Percentiles rank a stretch among this genome's conserved stretches.
Evolutionary conservation across 2,113 vertebrate species (phyloP).

Genomic region (Zapornia atra): DNA sequence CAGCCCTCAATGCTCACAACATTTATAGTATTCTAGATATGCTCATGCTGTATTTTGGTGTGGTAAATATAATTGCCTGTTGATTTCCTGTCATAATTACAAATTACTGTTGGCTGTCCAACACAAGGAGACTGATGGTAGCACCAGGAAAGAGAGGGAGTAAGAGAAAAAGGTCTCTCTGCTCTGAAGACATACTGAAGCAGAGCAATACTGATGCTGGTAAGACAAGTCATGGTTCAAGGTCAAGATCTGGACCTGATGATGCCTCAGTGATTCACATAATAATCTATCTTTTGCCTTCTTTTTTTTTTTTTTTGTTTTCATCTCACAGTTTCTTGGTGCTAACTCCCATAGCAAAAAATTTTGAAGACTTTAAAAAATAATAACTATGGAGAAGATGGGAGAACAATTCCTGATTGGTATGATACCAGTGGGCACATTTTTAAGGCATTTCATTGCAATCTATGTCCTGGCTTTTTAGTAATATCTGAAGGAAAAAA

Average conservation of each 20-base stretch:
- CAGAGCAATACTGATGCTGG: neutral
- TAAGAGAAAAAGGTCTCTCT: neutral
- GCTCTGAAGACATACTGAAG: neutral
- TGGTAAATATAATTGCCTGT: neutral
- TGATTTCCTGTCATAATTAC: neutral
- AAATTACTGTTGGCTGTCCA: neutral
- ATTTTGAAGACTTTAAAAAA: neutral
- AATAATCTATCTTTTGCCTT: neutral
- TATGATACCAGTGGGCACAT: neutral
- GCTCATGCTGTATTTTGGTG: neutral
- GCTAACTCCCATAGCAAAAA: neutral
- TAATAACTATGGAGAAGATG: neutral
- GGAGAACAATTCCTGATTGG: neutral
- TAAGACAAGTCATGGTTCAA: neutral
- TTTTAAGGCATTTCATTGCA: neutral
- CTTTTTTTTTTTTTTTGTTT: neutral
- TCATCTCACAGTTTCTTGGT: neutral
- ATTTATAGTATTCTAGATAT: neutral
- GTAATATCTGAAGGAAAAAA: neutral
- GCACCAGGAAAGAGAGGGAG: neutral
- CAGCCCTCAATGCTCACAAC: neutral
- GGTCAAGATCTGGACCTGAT: neutral
- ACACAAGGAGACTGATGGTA: neutral
- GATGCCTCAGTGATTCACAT: neutral
- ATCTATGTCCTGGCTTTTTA: neutral